phyloP scores from a whole-genome alignment of 2,113 vertebrate species.

The Ceuthmochares aereus region DNA sequence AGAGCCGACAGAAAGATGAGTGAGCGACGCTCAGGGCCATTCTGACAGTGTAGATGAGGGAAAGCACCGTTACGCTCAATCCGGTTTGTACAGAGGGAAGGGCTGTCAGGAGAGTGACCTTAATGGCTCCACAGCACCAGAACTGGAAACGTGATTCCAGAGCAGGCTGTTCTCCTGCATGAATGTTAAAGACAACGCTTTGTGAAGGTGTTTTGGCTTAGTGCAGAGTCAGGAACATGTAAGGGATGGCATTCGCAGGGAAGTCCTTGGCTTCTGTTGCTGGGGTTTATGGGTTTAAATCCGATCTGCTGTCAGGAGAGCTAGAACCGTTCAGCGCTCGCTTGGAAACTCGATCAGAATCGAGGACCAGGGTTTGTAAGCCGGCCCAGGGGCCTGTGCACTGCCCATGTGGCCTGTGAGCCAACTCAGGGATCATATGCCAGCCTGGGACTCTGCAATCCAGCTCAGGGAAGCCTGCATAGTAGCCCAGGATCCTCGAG shows the following conservation, averaged over 20 bases:
- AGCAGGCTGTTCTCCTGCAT: background rate
- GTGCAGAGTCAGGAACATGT: accelerated
- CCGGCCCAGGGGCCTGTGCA: too few relatives aligned
- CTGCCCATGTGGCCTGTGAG: too few relatives aligned
- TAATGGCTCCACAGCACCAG: background rate
- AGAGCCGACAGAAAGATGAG: background rate
- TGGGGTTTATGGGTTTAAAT: background rate
- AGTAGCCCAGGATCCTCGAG: too few relatives aligned
- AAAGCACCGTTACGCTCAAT: accelerated
- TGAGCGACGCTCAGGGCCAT: background rate
- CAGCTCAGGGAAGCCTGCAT: too few relatives aligned
- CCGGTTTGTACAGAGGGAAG: background rate
- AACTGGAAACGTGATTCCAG: background rate
- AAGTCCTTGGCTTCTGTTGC: background rate
- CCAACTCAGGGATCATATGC: too few relatives aligned
- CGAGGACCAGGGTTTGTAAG: too few relatives aligned
- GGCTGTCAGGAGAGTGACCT: background rate
- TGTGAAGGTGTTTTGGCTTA: background rate
- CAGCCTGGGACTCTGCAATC: too few relatives aligned
- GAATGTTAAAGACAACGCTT: background rate
- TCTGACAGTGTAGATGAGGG: background rate
- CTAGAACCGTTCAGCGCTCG: background rate
- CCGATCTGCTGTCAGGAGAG: background rate
- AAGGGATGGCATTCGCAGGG: background rate
- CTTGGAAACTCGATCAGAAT: too few relatives aligned